phyloP scores from a whole-genome alignment of 2,113 vertebrate genomes.

The Aphyosemion australe region DNA sequence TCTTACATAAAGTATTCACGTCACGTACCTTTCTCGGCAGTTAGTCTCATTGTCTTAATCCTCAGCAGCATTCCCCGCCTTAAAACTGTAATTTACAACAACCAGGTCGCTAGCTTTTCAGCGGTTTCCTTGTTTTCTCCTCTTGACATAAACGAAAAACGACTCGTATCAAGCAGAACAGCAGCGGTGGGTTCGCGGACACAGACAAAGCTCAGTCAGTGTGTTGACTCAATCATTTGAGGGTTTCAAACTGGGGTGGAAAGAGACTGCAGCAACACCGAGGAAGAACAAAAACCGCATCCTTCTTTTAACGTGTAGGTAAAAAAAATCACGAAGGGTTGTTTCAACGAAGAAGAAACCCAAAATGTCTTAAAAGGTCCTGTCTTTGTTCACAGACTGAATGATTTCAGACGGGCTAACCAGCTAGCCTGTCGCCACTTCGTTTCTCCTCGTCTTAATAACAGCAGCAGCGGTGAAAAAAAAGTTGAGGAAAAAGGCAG shows the following conservation, averaged over 20 bases:
- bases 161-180: constrained; percentile 31
- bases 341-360: background rate
- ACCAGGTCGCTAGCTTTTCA: constrained; percentile 1
- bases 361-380: background rate
- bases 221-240: constrained; percentile 12
- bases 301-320: background rate
- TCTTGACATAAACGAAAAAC: background rate
- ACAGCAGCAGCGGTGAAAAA: constrained; percentile 58
- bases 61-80: constrained; percentile 36
- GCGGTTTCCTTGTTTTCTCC: constrained; percentile 6
- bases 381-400: constrained; percentile 12
- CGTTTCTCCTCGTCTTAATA: constrained; percentile 64
- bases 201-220: constrained; percentile 59
- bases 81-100: constrained; percentile 1
- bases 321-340: constrained; percentile 4
- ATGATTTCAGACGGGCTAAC: constrained; percentile 57
- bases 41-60: constrained; percentile 66
- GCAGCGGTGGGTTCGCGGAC: constrained; percentile 28
- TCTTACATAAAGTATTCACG: background rate
- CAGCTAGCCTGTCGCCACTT: constrained; percentile 72
- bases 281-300: constrained; percentile 4
- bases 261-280: constrained; percentile 1
- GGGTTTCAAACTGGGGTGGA: constrained; percentile 21
- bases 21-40: constrained; percentile 64
- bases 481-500: constrained; percentile 70